Base-by-base conservation (phyloP, 2,888 invertebrate species). In the Orchestes rusci region DNA sequence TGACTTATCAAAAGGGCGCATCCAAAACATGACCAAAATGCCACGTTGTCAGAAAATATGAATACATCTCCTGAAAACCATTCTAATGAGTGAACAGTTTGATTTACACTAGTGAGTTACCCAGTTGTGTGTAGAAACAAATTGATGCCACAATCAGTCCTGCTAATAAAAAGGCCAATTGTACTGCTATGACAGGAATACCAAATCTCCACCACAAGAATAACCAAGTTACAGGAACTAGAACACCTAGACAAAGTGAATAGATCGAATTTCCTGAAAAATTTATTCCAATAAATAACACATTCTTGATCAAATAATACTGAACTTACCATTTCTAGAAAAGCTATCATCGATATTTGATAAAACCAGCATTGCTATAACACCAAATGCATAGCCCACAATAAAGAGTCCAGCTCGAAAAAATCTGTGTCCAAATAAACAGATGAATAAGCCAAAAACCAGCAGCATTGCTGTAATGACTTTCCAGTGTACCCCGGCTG, bases 21-120 rank as follows among this genome's bases (percentile, higher is more conserved):
- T 1, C 70, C 45, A 60, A 82, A 82, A 7, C 77, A 57, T 2
- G 72, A 56, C 80, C 84, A 84, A 64, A 79, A 87, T 55, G 77
- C 77, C 3, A 73, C 54, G 52, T 79, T 71, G 16, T 66, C 66
- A 48, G 72, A 66, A 39, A 81, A 67, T 29, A 75, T 60, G 1
- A 50, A 4, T 2, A 64, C 40, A 35, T 70, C 69, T 50, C 66
- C 77, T 79, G 64, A 54, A 73, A 75, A 53, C 37, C 46, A 34
- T 8, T 4, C 4, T 23, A 23, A n/a, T n/a, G n/a, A n/a, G n/a
- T n/a, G n/a, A n/a, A n/a, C n/a, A n/a, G n/a, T n/a, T n/a, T n/a
- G n/a, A n/a, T n/a, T n/a, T n/a, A n/a, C n/a, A n/a, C n/a, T n/a
- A n/a, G n/a, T n/a, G n/a, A n/a, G n/a, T n/a, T 54, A 62, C 61